Evolutionary conservation across 2,888 invertebrate species (phyloP).

Genomic region (Phortica magna): DNA sequence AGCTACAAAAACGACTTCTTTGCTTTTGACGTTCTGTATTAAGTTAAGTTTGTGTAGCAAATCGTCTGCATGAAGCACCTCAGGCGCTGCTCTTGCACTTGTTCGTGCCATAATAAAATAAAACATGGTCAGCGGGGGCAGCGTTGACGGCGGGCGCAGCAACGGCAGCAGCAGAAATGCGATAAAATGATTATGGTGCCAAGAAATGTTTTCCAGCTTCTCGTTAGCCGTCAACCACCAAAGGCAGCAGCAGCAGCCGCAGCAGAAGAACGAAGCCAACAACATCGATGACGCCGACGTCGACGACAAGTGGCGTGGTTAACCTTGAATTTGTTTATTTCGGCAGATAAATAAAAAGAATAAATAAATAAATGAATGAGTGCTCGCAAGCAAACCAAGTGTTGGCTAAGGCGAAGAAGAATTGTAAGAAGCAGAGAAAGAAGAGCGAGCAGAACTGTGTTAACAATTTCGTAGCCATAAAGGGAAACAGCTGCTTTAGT

Average conservation of each 20-base stretch:
- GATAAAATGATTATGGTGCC: slow-evolving; percentile 42
- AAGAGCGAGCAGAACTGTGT: slow-evolving; percentile 46
- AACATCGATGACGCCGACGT: slow-evolving; percentile 8
- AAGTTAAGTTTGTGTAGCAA: neutral
- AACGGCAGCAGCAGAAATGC: neutral
- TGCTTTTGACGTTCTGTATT: neutral
- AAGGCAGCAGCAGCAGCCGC: slow-evolving; percentile 37
- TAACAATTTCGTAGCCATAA: slow-evolving; percentile 27
- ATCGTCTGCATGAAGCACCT: neutral
- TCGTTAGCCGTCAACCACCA: slow-evolving; percentile 45
- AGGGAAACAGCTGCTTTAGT: slow-evolving; percentile 7
- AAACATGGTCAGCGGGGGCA: neutral
- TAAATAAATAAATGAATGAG: slow-evolving; percentile 53
- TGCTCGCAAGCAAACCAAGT: neutral
- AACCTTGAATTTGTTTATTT: slow-evolving; percentile 70
- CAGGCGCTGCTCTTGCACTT: slow-evolving; percentile 46
- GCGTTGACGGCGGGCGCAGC: neutral
- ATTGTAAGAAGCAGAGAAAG: slow-evolving; percentile 18
- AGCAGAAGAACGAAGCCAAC: slow-evolving; percentile 28
- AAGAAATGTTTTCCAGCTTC: slow-evolving; percentile 63
- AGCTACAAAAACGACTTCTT: neutral
- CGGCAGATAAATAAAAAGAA: slow-evolving; percentile 57
- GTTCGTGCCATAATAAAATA: slow-evolving; percentile 30
- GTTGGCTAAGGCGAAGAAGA: neutral
- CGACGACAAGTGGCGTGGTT: slow-evolving; percentile 44